phyloP scores from a whole-genome alignment of 2,113 vertebrate genomes.

The Silurus meridionalis region DNA sequence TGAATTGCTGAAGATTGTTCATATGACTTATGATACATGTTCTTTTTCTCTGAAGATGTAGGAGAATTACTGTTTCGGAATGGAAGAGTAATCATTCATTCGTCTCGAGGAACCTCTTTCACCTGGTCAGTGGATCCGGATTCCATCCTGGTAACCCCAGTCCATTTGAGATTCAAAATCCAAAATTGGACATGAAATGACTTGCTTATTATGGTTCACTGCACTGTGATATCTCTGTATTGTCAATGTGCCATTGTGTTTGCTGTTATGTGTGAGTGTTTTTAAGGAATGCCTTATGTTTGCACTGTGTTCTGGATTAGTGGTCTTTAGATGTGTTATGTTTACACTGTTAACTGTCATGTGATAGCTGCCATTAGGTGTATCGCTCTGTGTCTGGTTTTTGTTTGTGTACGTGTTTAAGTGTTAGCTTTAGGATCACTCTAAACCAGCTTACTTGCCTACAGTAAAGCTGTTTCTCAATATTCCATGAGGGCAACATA shows the following conservation, averaged over 20 bases:
- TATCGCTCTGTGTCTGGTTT: neutral
- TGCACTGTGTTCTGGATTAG: too few species aligned
- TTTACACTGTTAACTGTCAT: too few species aligned
- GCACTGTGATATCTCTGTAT: neutral
- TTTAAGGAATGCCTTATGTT: neutral
- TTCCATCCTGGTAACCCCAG: neutral
- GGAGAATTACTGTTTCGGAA: neutral
- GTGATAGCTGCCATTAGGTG: too few species aligned
- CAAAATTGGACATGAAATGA: neutral
- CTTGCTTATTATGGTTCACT: neutral
- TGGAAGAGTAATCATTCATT: neutral
- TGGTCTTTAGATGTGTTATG: too few species aligned
- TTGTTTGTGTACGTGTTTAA: neutral
- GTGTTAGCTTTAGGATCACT: neutral
- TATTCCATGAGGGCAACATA: neutral
- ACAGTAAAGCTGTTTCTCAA: too few species aligned
- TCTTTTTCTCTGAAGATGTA: conserved; percentile 48
- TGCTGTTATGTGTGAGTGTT: neutral
- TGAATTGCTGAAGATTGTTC: conserved; percentile 66
- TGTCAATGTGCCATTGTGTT: neutral
- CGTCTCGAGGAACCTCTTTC: neutral
- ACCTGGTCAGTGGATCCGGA: neutral
- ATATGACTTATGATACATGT: conserved; percentile 68
- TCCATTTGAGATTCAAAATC: neutral
- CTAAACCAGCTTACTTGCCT: neutral